phyloP scores from a whole-genome alignment of 2,113 vertebrate genomes.

The Tragelaphus imberbis region DNA sequence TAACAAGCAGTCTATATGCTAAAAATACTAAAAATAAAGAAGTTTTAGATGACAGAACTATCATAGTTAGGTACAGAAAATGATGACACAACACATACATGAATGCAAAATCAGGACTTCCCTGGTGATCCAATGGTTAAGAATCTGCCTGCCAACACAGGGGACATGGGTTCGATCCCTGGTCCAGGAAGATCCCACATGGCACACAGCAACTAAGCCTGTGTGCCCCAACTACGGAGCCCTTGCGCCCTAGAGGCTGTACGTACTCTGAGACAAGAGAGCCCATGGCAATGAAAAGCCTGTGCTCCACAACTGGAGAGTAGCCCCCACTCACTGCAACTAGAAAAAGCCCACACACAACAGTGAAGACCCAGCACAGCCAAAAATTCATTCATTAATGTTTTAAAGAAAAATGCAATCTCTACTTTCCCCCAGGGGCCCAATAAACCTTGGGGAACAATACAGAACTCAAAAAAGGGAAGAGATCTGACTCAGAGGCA shows the following conservation, averaged over 20 bases:
- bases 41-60: background rate
- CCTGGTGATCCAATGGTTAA: background rate
- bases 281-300: background rate
- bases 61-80: background rate
- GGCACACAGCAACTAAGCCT: background rate
- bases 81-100: background rate
- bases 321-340: background rate
- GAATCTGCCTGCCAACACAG: background rate
- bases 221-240: background rate
- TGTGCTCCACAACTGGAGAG: background rate
- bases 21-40: background rate
- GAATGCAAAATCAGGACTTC: background rate
- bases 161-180: background rate
- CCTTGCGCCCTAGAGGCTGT: rapidly evolving
- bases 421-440: background rate
- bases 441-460: background rate
- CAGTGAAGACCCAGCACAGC: background rate
- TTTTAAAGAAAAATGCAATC: background rate
- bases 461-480: background rate
- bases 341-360: background rate
- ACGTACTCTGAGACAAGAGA: background rate
- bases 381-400: background rate
- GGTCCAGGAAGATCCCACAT: background rate
- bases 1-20: background rate
- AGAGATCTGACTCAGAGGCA: background rate